Evolutionary conservation across 1,140 invertebrate species (phyloP).

Genomic region (Conus ventricosus): DNA sequence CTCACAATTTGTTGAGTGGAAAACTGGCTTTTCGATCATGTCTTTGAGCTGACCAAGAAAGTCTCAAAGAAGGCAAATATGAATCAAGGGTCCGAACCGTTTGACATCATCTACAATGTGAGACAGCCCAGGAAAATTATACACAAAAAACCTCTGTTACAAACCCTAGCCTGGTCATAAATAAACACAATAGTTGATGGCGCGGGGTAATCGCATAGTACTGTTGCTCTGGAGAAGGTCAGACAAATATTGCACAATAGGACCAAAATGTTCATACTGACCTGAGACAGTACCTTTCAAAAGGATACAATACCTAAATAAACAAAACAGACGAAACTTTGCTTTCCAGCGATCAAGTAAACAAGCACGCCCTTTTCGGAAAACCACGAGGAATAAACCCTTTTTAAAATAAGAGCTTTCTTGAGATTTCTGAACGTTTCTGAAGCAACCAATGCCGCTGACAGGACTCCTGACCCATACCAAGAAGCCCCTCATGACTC

Average conservation of each 20-base stretch:
- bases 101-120: conserved; percentile 74
- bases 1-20: conserved; percentile 61
- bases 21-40: conserved; percentile 55
- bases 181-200: conserved; percentile 57
- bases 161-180: conserved; percentile 61
- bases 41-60: conserved; percentile 70
- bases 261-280: conserved; percentile 72
- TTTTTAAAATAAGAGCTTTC: conserved; percentile 33
- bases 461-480: conserved; percentile 56
- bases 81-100: conserved; percentile 72
- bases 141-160: conserved; percentile 66
- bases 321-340: conserved; percentile 75
- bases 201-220: conserved; percentile 59
- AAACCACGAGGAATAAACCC: conserved; percentile 67
- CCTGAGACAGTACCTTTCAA: conserved; percentile 59
- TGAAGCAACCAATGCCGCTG: conserved; percentile 10
- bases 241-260: conserved; percentile 71
- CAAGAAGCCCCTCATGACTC: conserved; percentile 69
- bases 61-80: conserved; percentile 76
- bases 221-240: conserved; percentile 41
- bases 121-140: conserved; percentile 72
- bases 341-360: conserved; percentile 73
- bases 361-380: conserved; percentile 69
- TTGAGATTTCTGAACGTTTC: conserved; percentile 46
- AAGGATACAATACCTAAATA: conserved; percentile 74